Evolutionary conservation across 2,113 vertebrate genomes (phyloP).

Genomic region (Myotis yumanensis): DNA sequence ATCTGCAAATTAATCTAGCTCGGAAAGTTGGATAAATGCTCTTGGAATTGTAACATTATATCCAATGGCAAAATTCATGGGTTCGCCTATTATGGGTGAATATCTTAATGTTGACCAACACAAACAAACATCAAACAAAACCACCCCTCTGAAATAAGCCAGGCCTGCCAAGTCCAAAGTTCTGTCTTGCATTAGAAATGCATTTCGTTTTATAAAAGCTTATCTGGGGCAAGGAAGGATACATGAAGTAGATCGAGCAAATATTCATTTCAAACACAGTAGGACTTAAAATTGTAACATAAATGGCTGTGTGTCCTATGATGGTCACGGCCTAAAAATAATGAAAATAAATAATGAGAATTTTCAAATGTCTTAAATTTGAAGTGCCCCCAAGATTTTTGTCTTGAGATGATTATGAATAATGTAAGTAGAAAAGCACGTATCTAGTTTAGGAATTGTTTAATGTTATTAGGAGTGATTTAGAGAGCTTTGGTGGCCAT

Average conservation of each 20-base stretch:
- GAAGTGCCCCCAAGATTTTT: neutral
- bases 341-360: neutral
- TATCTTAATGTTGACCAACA: neutral
- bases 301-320: neutral
- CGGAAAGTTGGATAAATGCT: neutral
- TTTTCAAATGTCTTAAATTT: neutral
- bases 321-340: neutral
- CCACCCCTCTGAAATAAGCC: neutral
- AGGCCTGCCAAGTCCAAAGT: neutral
- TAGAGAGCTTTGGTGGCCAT: neutral
- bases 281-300: neutral
- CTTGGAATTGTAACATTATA: neutral
- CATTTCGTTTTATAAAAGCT: neutral
- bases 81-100: neutral
- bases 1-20: neutral
- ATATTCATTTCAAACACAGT: neutral
- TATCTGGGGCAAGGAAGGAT: neutral
- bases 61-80: neutral
- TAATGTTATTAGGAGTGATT: neutral
- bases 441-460: neutral
- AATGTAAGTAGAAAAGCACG: neutral
- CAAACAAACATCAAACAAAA: neutral
- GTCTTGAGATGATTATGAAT: neutral
- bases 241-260: neutral
- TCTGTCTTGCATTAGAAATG: neutral